Percentiles rank a stretch among this genome's conserved stretches.
Evolutionary conservation across 2,113 vertebrate species (phyloP).

Genomic region (Sus scrofa): T2T-Sscrofa CM000817.6:44120001-44120500

Average conservation of each 20-base stretch:
- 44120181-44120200: not conserved
- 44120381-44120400: not conserved
- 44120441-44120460: not conserved
- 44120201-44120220: not conserved
- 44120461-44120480: not conserved
- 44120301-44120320: no score
- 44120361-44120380: no score
- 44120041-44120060: not conserved
- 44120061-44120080: not conserved
- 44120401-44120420: not conserved
- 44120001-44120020: not conserved
- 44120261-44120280: no score
- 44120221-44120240: not conserved
- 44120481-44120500: not conserved
- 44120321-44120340: no score
- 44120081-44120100: not conserved
- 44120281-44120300: no score
- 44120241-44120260: no score
- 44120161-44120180: fast-evolving
- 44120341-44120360: no score
- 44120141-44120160: not conserved
- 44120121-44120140: not conserved
- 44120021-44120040: not conserved
- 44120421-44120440: not conserved
- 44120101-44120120: no score